Conservation (phyloP, 2,113 vertebrate species). For the Numenius arquata region DNA sequence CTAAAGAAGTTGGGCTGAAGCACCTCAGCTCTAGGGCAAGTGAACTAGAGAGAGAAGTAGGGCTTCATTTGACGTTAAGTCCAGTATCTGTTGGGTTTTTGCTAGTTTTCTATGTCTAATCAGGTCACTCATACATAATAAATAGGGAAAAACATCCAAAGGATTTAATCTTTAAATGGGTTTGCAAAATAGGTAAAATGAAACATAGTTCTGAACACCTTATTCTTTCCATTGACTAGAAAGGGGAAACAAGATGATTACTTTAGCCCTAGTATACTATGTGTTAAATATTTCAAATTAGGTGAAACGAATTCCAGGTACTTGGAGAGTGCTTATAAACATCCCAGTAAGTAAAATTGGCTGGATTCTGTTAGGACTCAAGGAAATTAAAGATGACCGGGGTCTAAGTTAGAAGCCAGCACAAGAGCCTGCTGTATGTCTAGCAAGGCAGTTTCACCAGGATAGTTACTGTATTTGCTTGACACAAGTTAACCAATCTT, state of each 20-base stretch:
- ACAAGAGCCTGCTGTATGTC: not conserved
- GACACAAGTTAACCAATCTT: not conserved
- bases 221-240: not conserved
- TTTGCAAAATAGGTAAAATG: not conserved
- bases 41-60: not conserved
- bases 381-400: not conserved
- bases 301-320: not conserved
- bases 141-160: not conserved
- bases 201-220: not conserved
- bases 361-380: not conserved
- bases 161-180: not conserved
- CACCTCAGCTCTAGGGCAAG: not conserved
- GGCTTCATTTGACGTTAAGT: not conserved
- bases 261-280: not conserved
- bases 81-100: not conserved
- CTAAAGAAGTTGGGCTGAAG: not conserved
- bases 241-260: not conserved
- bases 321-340: not conserved
- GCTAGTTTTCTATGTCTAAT: not conserved
- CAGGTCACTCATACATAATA: not conserved
- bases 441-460: not conserved
- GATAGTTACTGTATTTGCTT: not conserved
- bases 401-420: not conserved
- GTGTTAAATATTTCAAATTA: not conserved
- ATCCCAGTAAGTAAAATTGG: not conserved